Base-by-base conservation (phyloP, 2,888 invertebrate genomes). In the Cyaniris semiargus region DNA sequence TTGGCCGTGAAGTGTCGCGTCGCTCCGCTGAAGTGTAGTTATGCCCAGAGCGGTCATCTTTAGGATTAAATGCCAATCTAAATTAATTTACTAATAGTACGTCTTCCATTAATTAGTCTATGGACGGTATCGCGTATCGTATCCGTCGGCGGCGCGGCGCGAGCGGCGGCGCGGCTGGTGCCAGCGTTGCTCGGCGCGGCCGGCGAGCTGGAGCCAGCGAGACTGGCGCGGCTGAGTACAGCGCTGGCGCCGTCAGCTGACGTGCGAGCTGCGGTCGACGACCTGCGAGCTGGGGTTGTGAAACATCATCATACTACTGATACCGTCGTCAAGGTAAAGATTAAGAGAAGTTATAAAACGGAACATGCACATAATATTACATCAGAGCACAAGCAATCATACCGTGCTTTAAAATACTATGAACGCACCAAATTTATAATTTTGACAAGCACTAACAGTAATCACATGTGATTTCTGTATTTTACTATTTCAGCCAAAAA, bases 291-390 rank as follows among this genome's bases (percentile, higher is more conserved):
- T 8, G 96, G 96, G 77, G 96, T 96, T 1, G 97, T 98, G 0
- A 96, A 97, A 84, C 96, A 96, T 0, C 97, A 98, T 86, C 97
- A 98, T 79, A 97, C 98, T 79, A 97, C 97, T 81, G 98, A 98
- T 84, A 97, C 98, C 3, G 96, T 98, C 58, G 96, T 97, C 70
- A 97, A 97, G 92, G 97, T 97, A 38, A 38, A 38, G 10, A 38
- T 10, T 10, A 79, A 66, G 48, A 27, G 70, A 48, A 48, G 5
- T 48, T 48, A 48, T 48, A 48, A n/a, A n/a, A n/a, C n/a, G n/a
- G n/a, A n/a, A n/a, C n/a, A n/a, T n/a, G n/a, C n/a, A n/a, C n/a
- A n/a, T n/a, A n/a, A n/a, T n/a, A n/a, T n/a, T n/a, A n/a, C n/a
- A n/a, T n/a, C n/a, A n/a, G n/a, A n/a, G n/a, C n/a, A n/a, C n/a